Evolutionary conservation across 1,140 invertebrate species (phyloP), one percentile per base, ranked within the genome.

Genomic region (Adelges cooleyi): DNA sequence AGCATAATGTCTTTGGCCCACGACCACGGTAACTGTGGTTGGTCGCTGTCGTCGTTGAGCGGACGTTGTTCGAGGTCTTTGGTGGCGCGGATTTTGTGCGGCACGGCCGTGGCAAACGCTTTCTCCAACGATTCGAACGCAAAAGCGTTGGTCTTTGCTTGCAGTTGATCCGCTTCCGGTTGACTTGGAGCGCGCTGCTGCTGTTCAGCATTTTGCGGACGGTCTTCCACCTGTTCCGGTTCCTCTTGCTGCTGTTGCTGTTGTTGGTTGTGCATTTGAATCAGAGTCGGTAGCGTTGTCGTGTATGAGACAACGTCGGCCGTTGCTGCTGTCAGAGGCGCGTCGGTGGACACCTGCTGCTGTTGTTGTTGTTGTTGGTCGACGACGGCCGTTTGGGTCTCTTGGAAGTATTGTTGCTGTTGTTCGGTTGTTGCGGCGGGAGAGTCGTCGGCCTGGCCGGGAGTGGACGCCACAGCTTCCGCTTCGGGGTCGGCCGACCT

Each of bases 151-250:
- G 68, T 62, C 75, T 76, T 29, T 76, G 76, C 25, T 75, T 20
- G 49, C n/a, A n/a, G n/a, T n/a, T n/a, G n/a, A n/a, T n/a, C n/a
- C n/a, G n/a, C n/a, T n/a, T n/a, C 29, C 11, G 20, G 62, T 6
- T 11, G 27, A 72, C 20, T 40, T 4, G 22, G 10, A n/a, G n/a
- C n/a, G n/a, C n/a, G n/a, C 18, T 49, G 23, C 20, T 17, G 23
- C 23, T 27, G 49, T 9, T 48, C 25, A 2, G 78, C 77, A 70
- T 79, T 76, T 70, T 79, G 79, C 36, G 77, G 78, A 69, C 74
- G 74, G 75, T 80, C 78, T 46, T 75, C 73, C 66, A 22, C 22
- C 33, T 33, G 44, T 33, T 49, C 27, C 10, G 20, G 42, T 3
- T 22, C 49, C 9, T 13, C 2, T 3, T 65, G 56, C 23, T 62